phyloP scores from a whole-genome alignment of 2,113 vertebrate species.

The Leptosomus discolor region DNA sequence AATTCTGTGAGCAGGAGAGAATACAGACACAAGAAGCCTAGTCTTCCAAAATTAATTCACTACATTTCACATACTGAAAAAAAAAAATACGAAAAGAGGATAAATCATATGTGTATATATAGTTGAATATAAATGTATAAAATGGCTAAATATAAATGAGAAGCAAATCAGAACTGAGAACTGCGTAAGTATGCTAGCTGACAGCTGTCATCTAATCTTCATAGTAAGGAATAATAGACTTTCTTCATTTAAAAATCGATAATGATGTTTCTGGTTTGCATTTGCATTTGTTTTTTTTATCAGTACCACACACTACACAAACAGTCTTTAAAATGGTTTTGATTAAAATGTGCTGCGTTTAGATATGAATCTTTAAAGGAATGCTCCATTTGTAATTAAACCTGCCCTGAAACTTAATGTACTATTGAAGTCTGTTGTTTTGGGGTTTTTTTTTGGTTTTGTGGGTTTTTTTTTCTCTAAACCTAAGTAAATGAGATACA shows the following conservation, averaged over 20 bases:
- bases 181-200: not conserved
- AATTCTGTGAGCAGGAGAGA: not conserved
- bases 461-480: not conserved
- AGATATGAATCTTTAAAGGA: not conserved
- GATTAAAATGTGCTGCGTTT: not conserved
- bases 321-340: constrained; percentile 24
- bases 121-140: not conserved
- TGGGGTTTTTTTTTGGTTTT: not conserved
- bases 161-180: not conserved
- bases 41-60: not conserved
- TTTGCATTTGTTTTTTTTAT: not conserved
- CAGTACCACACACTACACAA: not conserved
- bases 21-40: not conserved
- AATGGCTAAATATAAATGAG: not conserved
- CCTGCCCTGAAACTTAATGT: not conserved
- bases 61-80: not conserved
- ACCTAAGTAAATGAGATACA: not conserved
- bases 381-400: not conserved
- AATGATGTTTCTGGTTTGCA: not conserved
- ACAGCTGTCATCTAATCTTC: not conserved
- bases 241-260: constrained; percentile 44
- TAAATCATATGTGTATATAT: not conserved
- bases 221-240: not conserved
- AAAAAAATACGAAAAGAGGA: not conserved
- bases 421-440: not conserved